A percentile compares a stretch with the other conserved stretches of the same genome.
Conservation (phyloP, 1,140 invertebrate species). For the Mercenaria mercenaria region DNA sequence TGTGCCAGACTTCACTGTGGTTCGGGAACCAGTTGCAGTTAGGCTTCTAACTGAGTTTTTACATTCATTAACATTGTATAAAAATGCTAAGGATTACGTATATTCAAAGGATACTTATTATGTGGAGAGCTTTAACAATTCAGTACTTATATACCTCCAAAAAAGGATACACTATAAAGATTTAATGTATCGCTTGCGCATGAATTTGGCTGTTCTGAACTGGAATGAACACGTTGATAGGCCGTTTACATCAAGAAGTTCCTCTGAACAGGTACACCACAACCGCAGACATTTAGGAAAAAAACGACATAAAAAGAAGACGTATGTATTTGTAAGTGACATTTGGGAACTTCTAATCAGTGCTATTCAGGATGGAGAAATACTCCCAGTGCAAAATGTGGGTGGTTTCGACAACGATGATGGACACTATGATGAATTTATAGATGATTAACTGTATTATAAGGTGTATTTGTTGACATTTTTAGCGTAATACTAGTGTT, state of each 20-base stretch:
- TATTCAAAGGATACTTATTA: conserved; percentile 8
- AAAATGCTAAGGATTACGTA: not conserved
- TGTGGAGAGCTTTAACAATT: conserved; percentile 18
- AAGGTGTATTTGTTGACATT: too few species aligned
- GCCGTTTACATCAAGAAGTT: too few species aligned
- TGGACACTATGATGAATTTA: too few species aligned
- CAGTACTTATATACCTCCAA: not conserved
- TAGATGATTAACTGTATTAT: too few species aligned
- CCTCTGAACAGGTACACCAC: not conserved
- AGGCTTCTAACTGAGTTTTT: not conserved
- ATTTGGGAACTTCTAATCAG: not conserved
- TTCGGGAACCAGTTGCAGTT: not conserved
- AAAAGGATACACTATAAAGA: conserved; percentile 18
- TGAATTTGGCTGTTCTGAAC: not conserved
- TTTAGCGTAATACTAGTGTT: too few species aligned
- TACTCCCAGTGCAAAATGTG: too few species aligned
- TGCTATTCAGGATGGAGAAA: too few species aligned
- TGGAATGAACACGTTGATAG: too few species aligned
- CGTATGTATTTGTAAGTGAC: not conserved
- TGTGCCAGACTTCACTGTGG: not conserved
- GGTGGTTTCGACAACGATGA: too few species aligned
- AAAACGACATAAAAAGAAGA: conserved; percentile 7
- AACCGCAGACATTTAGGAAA: not conserved
- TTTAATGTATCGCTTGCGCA: not conserved
- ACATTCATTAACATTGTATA: conserved; percentile 7